Evolutionary conservation across 2,888 invertebrate genomes (phyloP).

Genomic region (Iphiclides podalirius): DNA sequence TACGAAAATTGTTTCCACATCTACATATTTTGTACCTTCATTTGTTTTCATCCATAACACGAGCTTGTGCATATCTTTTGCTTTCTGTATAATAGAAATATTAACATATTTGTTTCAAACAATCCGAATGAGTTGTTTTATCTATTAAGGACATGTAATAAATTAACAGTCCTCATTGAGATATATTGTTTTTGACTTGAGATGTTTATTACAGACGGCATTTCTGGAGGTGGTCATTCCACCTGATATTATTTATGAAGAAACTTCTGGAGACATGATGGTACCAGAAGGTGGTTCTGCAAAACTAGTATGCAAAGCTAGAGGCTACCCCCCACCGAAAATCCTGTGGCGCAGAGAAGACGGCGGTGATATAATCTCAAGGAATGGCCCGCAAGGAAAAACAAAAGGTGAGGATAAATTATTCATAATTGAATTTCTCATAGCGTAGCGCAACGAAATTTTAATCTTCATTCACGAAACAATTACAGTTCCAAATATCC

Average conservation of each 20-base stretch:
- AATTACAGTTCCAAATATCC: conserved; percentile 12
- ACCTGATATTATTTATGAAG: conserved; percentile 93
- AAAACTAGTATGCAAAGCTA: conserved; percentile 91
- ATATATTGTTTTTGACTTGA: too few relatives aligned
- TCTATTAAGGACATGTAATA: too few relatives aligned
- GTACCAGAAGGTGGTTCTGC: conserved; percentile 95
- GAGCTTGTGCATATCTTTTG: too few relatives aligned
- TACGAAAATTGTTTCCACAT: too few relatives aligned
- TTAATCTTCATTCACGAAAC: conserved; percentile 22
- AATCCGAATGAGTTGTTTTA: too few relatives aligned
- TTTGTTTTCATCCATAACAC: too few relatives aligned
- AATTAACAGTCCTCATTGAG: too few relatives aligned
- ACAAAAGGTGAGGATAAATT: conserved; percentile 81
- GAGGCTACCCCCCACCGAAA: conserved; percentile 91
- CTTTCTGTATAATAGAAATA: too few relatives aligned
- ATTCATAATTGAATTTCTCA: conserved; percentile 19
- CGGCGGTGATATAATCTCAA: conserved; percentile 88
- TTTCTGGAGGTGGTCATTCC: conserved; percentile 95
- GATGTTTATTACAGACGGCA: conserved; percentile 84
- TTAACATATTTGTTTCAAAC: too few relatives aligned
- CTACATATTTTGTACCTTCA: too few relatives aligned
- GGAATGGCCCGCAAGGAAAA: conserved; percentile 86
- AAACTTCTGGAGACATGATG: conserved; percentile 96
- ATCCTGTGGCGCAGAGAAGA: conserved; percentile 94
- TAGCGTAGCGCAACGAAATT: conserved; percentile 15